These are phyloP conservation scores for Diorhabda sublineata DNA, from an alignment of 1,140 invertebrate genomes.

Conservation along the genomic window DNA sequence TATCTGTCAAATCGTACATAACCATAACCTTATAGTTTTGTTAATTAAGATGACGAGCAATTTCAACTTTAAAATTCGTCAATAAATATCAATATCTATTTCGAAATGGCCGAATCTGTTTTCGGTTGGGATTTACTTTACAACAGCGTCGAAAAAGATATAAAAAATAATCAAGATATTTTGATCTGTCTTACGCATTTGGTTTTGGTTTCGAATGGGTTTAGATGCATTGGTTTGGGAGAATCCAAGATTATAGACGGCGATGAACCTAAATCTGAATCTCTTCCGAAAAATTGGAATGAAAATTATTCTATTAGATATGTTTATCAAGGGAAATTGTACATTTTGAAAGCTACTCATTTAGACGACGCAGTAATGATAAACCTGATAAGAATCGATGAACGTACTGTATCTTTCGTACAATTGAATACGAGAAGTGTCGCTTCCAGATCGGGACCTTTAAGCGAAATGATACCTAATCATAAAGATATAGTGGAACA, in stretches of 20 bases:
- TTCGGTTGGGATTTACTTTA: constrained; percentile 74
- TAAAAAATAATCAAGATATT: constrained; percentile 66
- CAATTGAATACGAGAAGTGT: constrained; percentile 41
- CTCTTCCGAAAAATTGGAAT: constrained; percentile 68
- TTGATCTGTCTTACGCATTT: constrained; percentile 67
- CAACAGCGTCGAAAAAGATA: constrained; percentile 56
- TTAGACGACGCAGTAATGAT: constrained; percentile 44
- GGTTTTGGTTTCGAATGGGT: constrained; percentile 65
- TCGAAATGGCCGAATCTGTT: constrained; percentile 45
- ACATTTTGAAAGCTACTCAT: constrained; percentile 59
- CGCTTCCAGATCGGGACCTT: constrained; percentile 31
- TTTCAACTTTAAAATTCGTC: no score
- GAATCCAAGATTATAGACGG: constrained; percentile 62
- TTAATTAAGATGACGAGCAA: no score
- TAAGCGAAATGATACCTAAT: constrained; percentile 51
- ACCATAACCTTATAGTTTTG: no score
- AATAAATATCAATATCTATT: neutral
- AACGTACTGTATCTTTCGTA: constrained; percentile 40
- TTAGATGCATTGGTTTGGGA: constrained; percentile 67
- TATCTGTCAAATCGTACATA: no score
- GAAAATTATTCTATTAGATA: constrained; percentile 63
- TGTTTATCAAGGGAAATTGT: constrained; percentile 59
- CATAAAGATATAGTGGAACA: constrained; percentile 50
- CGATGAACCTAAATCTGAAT: constrained; percentile 60
- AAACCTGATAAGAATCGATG: constrained; percentile 42